These are phyloP conservation scores for Amphipyra tragopoginis DNA, from an alignment of 2,888 invertebrate genomes.

Conservation along the genomic window DNA sequence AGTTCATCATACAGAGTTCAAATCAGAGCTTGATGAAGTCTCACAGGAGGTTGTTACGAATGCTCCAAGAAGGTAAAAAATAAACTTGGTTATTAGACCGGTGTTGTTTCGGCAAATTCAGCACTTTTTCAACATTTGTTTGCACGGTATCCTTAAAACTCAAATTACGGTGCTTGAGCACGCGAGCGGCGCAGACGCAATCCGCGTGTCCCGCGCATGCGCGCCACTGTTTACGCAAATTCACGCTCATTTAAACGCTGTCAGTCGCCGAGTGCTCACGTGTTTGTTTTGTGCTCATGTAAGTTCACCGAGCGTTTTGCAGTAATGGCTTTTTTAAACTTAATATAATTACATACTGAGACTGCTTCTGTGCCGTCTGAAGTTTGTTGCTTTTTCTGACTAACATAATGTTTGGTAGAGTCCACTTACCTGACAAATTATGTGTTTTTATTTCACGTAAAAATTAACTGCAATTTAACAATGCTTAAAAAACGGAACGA, in stretches of 20 bases:
- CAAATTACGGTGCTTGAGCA: slow-evolving; percentile 36
- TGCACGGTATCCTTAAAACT: slow-evolving; percentile 25
- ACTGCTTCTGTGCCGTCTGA: slow-evolving; percentile 29
- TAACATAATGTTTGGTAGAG: slow-evolving; percentile 16
- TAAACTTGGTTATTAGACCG: slow-evolving; percentile 22
- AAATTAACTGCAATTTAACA: not conserved
- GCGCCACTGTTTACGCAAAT: slow-evolving; percentile 40
- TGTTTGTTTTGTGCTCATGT: slow-evolving; percentile 48
- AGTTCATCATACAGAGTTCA: not conserved
- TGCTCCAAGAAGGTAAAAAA: slow-evolving; percentile 12
- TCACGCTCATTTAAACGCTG: slow-evolving; percentile 51
- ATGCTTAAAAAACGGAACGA: not conserved
- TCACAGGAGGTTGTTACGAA: slow-evolving; percentile 6
- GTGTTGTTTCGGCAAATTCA: slow-evolving; percentile 38
- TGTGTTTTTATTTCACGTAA: slow-evolving; percentile 4
- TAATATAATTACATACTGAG: slow-evolving; percentile 27
- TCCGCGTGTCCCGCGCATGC: slow-evolving; percentile 30
- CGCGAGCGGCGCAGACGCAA: slow-evolving; percentile 18
- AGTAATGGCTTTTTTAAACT: slow-evolving; percentile 48
- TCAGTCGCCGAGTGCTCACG: slow-evolving; percentile 34
- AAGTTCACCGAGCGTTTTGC: slow-evolving; percentile 34
- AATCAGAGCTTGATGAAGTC: not conserved
- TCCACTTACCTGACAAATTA: not conserved
- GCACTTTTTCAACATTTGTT: slow-evolving; percentile 21
- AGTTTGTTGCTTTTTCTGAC: slow-evolving; percentile 27